Conservation (phyloP, 35 echinoderm and acorn worm species). For the Holothuria glaberrima region DNA sequence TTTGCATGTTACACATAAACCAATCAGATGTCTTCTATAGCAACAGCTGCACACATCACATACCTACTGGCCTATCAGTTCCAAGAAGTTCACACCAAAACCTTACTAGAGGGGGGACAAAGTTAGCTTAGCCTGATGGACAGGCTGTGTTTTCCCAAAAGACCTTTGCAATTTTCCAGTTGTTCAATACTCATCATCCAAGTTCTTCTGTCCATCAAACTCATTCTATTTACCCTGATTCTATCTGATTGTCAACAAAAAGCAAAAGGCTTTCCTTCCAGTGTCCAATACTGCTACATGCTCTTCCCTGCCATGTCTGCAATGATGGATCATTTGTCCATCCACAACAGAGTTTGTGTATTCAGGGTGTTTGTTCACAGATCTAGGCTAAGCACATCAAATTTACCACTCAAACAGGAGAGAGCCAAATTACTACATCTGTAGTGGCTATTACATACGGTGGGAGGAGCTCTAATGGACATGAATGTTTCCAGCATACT, state of each 20-base stretch:
- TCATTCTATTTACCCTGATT: conserved; percentile 10
- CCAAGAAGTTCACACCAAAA: no score
- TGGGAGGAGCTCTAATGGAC: conserved; percentile 3
- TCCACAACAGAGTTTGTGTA: conserved; percentile 19
- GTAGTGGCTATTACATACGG: not conserved
- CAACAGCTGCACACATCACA: no score
- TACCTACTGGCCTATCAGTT: no score
- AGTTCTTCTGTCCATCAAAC: conserved; percentile 17
- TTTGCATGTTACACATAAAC: no score
- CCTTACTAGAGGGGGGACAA: no score
- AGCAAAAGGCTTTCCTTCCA: not conserved
- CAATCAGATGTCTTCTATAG: no score
- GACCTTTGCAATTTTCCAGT: no score
- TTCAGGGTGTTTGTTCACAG: conserved; percentile 32
- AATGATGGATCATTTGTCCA: not conserved
- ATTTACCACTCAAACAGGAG: conserved; percentile 15
- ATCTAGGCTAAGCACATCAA: conserved; percentile 52
- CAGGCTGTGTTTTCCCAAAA: no score
- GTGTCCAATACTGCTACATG: not conserved
- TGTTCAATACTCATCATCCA: no score
- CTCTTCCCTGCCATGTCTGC: not conserved
- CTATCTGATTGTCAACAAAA: conserved; percentile 29
- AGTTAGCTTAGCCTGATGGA: no score
- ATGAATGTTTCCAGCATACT: not conserved
- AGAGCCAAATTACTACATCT: conserved; percentile 6